Evolutionary conservation across 2,113 vertebrate species (phyloP).

Genomic region (Austrofundulus limnaeus): DNA sequence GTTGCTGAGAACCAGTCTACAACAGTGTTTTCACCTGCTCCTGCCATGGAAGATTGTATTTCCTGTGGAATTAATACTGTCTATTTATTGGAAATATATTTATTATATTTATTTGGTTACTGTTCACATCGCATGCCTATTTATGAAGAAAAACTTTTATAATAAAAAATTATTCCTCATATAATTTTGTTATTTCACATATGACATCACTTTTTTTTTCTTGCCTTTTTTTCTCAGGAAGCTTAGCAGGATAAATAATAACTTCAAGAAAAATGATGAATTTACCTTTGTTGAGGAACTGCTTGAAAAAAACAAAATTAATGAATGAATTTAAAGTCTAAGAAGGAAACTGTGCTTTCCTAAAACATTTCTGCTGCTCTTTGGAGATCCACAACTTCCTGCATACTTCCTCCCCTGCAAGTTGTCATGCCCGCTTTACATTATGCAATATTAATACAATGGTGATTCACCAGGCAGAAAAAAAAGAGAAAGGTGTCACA

Average conservation of each 20-base stretch:
- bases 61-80: constrained; percentile 53
- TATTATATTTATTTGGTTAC: constrained; percentile 71
- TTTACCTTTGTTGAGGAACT: constrained; percentile 17
- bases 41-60: constrained; percentile 54
- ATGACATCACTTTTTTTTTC: background rate
- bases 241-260: background rate
- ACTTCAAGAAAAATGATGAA: constrained; percentile 10
- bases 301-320: background rate
- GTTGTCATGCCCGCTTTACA: background rate
- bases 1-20: constrained; percentile 6
- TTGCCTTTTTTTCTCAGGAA: background rate
- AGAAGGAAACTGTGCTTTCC: constrained; percentile 80
- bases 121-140: constrained; percentile 5
- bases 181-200: background rate
- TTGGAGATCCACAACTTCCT: constrained; percentile 52
- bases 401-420: constrained; percentile 31
- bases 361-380: constrained; percentile 66
- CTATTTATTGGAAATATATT: constrained; percentile 69
- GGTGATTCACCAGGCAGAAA: constrained; percentile 3
- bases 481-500: constrained; percentile 22
- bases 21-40: constrained; percentile 34
- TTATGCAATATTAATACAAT: constrained; percentile 3
- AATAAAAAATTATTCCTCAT: constrained; percentile 33
- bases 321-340: constrained; percentile 42
- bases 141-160: constrained; percentile 6